Base-by-base conservation (phyloP, 2,888 invertebrate genomes). In the Tryphoninae sp. region DNA sequence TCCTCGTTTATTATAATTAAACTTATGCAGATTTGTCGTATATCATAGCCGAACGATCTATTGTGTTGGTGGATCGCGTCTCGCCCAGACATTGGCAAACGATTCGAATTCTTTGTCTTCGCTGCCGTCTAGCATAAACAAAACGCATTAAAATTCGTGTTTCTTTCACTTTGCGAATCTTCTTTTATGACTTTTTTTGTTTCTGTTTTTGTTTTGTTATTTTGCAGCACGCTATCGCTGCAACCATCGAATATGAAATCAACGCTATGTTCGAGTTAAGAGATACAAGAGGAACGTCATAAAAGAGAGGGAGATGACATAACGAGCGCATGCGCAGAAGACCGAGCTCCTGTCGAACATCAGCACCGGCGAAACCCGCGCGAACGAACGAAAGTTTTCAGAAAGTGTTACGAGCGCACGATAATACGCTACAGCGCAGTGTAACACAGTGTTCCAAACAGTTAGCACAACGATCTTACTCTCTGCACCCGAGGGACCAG, bases 331-430 rank as follows among this genome's bases (percentile, higher is more conserved):
- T 51, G 55, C 64, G 51, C 33, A 7, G 6, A 68, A 8, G 7
- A 13, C 61, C 78, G 23, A 40, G 40, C 51, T 33, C 42, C 51
- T 45, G 65, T 67, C 62, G 53, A 72, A 78, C 75, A 78, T 73
- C 74, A 61, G 76, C 73, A 67, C 22, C 49, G 72, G 58, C 67
- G 61, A 77, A 61, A 53, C 62, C 64, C 26, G 45, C 22, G 22
- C 62, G 62, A 73, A 69, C 49, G 81, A 73, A 83, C 61, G 78
- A 83, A 83, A 83, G 78, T 83, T 83, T 83, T 71, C 81, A 83
- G 83, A 83, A 83, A 82, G 83, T 79, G 81, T 83, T 83, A 83
- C 83, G 83, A 72, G 68, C 33, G 33, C 75, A 51, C 42, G 22
- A 69, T 75, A 45, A 51, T 65, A 65, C 55, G 49, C 45, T 26